A percentile compares a stretch with the other conserved stretches of the same genome.
phyloP scores from a whole-genome alignment of 2,888 invertebrate species.

The Balanococcus diminutus region DNA sequence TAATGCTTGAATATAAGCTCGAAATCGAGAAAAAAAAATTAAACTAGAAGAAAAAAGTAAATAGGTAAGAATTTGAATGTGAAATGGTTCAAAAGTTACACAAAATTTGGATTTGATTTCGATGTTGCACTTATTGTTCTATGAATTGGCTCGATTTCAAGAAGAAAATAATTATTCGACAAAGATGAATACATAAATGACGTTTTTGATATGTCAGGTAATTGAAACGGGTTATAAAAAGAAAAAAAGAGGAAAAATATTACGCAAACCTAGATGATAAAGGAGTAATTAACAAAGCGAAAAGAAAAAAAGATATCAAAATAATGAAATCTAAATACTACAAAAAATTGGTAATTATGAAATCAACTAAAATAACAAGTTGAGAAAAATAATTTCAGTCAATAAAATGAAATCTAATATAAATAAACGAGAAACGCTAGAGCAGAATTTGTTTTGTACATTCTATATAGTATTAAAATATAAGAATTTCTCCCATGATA shows the following conservation, averaged over 20 bases:
- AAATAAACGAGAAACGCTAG: constrained; percentile 34
- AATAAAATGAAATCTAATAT: constrained; percentile 33
- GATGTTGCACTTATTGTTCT: neutral
- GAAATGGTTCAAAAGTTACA: no score
- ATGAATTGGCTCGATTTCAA: neutral
- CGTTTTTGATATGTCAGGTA: neutral
- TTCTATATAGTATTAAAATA: constrained; percentile 10
- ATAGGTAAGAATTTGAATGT: neutral
- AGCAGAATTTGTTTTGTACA: constrained; percentile 40
- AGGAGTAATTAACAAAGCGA: neutral
- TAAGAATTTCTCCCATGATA: constrained; percentile 43
- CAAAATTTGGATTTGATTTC: neutral
- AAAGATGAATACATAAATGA: neutral
- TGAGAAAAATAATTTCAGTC: constrained; percentile 14
- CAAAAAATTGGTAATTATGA: constrained; percentile 40
- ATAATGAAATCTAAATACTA: constrained; percentile 20
- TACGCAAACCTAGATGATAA: neutral
- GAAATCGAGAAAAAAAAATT: neutral
- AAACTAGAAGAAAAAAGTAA: neutral
- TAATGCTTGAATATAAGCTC: neutral
- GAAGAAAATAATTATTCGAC: neutral
- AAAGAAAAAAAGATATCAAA: neutral
- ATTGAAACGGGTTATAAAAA: neutral
- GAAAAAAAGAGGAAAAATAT: neutral
- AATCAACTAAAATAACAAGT: constrained; percentile 5